Conservation (phyloP, 2,888 invertebrate genomes). For the Macrosoma leucophasiata region DNA sequence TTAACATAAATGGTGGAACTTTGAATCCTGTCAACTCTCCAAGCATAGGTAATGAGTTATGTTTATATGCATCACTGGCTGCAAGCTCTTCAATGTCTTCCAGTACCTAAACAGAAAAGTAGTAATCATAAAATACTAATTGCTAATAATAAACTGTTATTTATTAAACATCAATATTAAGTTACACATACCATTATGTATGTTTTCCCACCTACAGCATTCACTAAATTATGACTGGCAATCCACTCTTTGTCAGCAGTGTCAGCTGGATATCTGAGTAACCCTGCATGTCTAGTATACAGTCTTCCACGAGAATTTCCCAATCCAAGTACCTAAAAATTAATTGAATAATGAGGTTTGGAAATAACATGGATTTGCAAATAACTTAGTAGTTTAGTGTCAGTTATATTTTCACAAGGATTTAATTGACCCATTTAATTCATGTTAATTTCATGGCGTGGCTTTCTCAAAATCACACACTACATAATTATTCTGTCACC, state of each 20-base stretch:
- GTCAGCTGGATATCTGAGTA: conserved; percentile 86
- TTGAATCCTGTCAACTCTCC: conserved; percentile 84
- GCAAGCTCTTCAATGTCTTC: conserved; percentile 86
- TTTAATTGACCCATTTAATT: too few species aligned
- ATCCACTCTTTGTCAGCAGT: conserved; percentile 89
- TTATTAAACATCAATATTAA: too few species aligned
- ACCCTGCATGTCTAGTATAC: conserved; percentile 85
- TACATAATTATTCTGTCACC: too few species aligned
- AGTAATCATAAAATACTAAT: conserved; percentile 4
- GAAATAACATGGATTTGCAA: too few species aligned
- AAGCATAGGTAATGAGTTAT: conserved; percentile 77
- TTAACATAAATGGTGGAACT: conserved; percentile 83
- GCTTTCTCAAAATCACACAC: too few species aligned
- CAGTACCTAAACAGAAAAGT: conserved; percentile 62
- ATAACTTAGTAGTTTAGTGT: too few species aligned
- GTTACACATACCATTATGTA: conserved; percentile 80
- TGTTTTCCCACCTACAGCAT: conserved; percentile 86
- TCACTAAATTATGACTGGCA: conserved; percentile 83
- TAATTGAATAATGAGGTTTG: too few species aligned
- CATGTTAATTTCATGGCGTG: too few species aligned
- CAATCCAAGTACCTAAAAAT: conserved; percentile 78
- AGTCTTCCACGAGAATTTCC: conserved; percentile 84
- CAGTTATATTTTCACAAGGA: too few species aligned
- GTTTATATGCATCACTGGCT: conserved; percentile 82
- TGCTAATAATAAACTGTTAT: too few species aligned